Conservation (phyloP, 2,797 vertebrate genomes). For the Clarias fuscus region DNA sequence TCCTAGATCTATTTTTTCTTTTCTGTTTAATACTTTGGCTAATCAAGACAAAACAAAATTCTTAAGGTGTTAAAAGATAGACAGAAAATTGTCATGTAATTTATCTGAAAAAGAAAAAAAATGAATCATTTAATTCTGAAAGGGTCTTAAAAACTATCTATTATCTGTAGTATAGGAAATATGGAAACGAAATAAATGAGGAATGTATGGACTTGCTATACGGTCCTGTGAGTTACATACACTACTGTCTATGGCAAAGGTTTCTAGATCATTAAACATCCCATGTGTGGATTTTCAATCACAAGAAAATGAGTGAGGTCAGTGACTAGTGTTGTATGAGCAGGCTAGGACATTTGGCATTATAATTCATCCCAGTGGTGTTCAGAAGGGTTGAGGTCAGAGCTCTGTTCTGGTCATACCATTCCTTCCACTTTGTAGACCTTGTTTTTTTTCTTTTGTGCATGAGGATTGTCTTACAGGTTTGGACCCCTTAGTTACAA, state of each 20-base stretch:
- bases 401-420: background rate
- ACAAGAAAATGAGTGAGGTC: background rate
- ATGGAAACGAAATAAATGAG: background rate
- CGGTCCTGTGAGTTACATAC: background rate
- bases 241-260: background rate
- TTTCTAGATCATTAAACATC: background rate
- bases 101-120: background rate
- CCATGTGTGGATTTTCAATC: background rate
- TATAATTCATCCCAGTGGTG: background rate
- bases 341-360: background rate
- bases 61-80: background rate
- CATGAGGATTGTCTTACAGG: background rate
- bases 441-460: background rate
- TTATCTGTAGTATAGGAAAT: background rate
- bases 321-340: background rate
- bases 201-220: background rate
- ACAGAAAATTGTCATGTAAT: background rate
- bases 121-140: background rate
- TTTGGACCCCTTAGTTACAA: background rate
- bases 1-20: background rate
- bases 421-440: background rate
- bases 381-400: background rate
- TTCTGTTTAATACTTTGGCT: too few species aligned
- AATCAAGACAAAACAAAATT: background rate
- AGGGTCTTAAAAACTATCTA: background rate